phyloP scores from a whole-genome alignment of 2,888 invertebrate genomes.

The Operophtera brumata region DNA sequence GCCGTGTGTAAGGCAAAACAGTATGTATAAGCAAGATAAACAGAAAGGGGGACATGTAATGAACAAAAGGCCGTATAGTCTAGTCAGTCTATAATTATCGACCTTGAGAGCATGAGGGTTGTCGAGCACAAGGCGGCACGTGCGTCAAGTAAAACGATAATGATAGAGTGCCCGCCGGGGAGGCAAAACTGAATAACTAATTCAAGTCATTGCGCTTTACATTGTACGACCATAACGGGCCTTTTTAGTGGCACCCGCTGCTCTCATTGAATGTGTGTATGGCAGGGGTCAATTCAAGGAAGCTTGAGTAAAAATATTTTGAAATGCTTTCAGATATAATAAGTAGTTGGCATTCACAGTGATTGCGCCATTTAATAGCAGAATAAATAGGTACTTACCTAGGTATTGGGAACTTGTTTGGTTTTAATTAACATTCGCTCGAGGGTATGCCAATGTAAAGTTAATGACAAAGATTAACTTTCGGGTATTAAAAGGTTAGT shows the following conservation, averaged over 20 bases:
- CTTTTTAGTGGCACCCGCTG: constrained; percentile 67
- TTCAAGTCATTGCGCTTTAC: constrained; percentile 75
- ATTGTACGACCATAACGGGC: constrained; percentile 56
- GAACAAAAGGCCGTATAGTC: constrained; percentile 56
- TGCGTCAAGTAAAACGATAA: constrained; percentile 73
- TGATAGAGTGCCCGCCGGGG: constrained; percentile 77
- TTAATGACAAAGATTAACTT: constrained; percentile 42
- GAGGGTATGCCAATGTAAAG: constrained; percentile 35
- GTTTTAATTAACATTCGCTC: constrained; percentile 34
- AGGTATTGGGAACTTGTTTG: constrained; percentile 30
- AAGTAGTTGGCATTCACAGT: constrained; percentile 29
- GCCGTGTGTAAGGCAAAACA: constrained; percentile 32
- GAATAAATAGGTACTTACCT: constrained; percentile 18
- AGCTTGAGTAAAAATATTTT: constrained; percentile 63
- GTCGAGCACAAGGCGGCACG: constrained; percentile 65
- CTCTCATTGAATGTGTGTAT: constrained; percentile 34
- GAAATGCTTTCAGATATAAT: constrained; percentile 37
- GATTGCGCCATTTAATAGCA: constrained; percentile 22
- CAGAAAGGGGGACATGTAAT: constrained; percentile 43
- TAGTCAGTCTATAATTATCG: constrained; percentile 61
- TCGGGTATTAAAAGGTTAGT: constrained; percentile 45
- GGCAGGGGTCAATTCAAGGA: constrained; percentile 51
- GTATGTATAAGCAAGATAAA: constrained; percentile 40
- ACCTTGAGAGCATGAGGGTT: constrained; percentile 71
- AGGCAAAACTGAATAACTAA: constrained; percentile 78